A percentile compares a stretch with the other conserved stretches of the same genome.
Conservation (phyloP, 2,888 invertebrate genomes). For the Nowickia ferox region DNA sequence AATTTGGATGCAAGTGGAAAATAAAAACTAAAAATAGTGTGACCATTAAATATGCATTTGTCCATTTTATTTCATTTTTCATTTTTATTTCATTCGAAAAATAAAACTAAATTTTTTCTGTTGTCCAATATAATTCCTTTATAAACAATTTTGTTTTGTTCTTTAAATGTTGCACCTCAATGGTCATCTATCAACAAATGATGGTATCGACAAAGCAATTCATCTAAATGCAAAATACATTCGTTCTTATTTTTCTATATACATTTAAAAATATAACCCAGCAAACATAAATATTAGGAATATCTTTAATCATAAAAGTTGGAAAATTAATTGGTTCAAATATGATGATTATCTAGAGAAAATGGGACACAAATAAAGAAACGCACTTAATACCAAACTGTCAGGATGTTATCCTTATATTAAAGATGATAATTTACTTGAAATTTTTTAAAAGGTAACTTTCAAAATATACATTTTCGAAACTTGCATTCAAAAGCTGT, state of each 20-base stretch:
- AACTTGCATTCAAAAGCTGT: no score
- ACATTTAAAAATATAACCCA: background rate
- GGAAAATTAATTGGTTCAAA: no score
- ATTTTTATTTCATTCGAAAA: constrained; percentile 36
- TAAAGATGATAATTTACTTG: no score
- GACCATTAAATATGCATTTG: constrained; percentile 67
- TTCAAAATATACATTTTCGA: no score
- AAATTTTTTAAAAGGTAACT: no score
- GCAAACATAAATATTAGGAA: no score
- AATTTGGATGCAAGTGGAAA: constrained; percentile 64
- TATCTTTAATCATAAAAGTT: no score
- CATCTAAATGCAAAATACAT: constrained; percentile 72
- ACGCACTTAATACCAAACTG: no score
- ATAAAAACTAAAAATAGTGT: constrained; percentile 49
- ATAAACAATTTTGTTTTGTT: constrained; percentile 16
- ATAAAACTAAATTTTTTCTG: background rate
- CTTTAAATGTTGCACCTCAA: constrained; percentile 69
- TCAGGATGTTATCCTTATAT: no score
- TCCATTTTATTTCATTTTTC: constrained; percentile 50
- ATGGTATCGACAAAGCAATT: constrained; percentile 72
- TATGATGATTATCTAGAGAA: no score
- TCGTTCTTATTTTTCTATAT: constrained; percentile 31
- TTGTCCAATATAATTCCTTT: constrained; percentile 26
- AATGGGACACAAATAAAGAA: no score
- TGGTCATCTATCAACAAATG: constrained; percentile 70